These are phyloP conservation scores for Cactoblastis cactorum DNA, from an alignment of 2,888 invertebrate genomes.

Conservation along the genomic window DNA sequence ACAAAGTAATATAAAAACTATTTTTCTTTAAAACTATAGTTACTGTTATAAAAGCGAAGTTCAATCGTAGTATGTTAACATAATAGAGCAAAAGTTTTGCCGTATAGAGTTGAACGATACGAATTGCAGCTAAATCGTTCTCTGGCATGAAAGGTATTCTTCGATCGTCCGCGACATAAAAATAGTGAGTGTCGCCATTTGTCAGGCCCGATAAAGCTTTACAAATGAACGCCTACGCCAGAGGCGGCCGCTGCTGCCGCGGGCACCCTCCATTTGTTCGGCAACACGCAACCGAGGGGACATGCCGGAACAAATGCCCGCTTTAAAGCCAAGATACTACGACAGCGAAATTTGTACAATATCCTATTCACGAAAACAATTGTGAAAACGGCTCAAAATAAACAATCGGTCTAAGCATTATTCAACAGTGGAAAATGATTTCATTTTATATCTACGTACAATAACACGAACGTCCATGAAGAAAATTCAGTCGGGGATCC, in stretches of 20 bases:
- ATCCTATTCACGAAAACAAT: constrained; percentile 25
- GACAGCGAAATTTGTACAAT: constrained; percentile 42
- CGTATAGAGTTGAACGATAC: constrained; percentile 28
- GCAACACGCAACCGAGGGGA: constrained; percentile 59
- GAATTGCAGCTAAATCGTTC: constrained; percentile 31
- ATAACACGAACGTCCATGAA: constrained; percentile 58
- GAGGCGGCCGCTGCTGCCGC: constrained; percentile 44
- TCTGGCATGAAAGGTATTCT: constrained; percentile 40
- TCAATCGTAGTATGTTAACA: no score
- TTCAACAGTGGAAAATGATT: constrained; percentile 48
- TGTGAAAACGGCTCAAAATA: constrained; percentile 26
- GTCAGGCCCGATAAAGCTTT: constrained; percentile 69
- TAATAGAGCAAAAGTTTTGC: no score
- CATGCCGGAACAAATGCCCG: constrained; percentile 52
- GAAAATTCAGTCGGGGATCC: constrained; percentile 69
- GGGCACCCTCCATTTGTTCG: constrained; percentile 59
- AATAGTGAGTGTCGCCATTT: constrained; percentile 64
- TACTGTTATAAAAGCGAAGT: no score
- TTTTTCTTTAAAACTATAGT: no score
- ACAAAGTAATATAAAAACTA: no score
- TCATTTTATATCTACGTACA: constrained; percentile 58
- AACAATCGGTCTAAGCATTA: constrained; percentile 34
- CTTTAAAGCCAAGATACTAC: constrained; percentile 48
- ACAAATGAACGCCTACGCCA: constrained; percentile 66
- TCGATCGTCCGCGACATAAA: constrained; percentile 59